These are phyloP conservation scores for Troglohyphantes excavatus DNA, from an alignment of 2,888 invertebrate species.

Conservation along the genomic window DNA sequence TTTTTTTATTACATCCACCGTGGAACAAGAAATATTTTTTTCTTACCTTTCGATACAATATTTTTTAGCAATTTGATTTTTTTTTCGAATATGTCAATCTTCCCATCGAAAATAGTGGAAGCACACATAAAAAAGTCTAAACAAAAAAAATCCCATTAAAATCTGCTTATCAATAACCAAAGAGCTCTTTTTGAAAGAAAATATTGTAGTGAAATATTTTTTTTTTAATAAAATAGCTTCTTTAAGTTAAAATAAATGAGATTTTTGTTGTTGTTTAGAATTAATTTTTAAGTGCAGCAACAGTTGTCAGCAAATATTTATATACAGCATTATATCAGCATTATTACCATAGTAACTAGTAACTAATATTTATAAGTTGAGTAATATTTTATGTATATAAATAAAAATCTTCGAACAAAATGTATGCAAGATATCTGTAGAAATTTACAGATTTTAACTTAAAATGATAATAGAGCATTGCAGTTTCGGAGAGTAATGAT, in stretches of 20 bases:
- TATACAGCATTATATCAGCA: too few species aligned
- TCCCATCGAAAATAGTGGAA: background rate
- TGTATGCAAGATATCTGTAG: too few species aligned
- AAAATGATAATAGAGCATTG: too few species aligned
- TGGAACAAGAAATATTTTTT: background rate
- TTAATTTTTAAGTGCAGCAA: too few species aligned
- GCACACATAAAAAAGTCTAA: background rate
- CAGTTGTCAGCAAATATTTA: too few species aligned
- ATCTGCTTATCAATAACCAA: constrained; percentile 17
- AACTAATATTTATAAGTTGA: too few species aligned
- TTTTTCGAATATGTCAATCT: background rate
- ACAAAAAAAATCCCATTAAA: constrained; percentile 25
- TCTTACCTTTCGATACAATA: background rate
- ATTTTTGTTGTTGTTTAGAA: background rate
- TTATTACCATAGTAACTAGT: too few species aligned
- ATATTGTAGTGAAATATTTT: background rate
- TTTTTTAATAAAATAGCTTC: background rate
- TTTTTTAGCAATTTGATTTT: constrained; percentile 4
- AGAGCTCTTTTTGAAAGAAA: background rate
- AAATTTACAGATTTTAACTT: too few species aligned
- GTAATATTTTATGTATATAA: too few species aligned
- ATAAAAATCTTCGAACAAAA: too few species aligned
- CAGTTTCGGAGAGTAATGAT: too few species aligned
- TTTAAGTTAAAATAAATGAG: background rate
- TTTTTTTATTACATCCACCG: background rate